These are phyloP conservation scores for Ploceus nigricollis DNA, from an alignment of 2,113 vertebrate species.

Conservation along the genomic window DNA sequence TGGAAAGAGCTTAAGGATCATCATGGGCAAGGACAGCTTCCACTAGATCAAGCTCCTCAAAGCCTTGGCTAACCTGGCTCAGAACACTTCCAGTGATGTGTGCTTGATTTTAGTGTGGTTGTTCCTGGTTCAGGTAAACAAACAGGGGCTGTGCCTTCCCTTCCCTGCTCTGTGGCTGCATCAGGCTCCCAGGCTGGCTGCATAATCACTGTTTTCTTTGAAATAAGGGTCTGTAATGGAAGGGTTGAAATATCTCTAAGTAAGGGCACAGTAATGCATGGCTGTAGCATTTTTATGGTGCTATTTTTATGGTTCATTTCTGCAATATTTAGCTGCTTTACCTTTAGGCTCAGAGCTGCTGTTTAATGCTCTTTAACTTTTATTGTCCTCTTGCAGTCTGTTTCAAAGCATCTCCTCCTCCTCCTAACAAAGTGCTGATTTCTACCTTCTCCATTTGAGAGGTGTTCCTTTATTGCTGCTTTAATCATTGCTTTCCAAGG, in stretches of 20 bases:
- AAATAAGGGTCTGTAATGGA: not conserved
- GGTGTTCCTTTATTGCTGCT: slow-evolving; percentile 57
- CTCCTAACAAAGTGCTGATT: slow-evolving; percentile 54
- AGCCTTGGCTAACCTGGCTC: rapidly evolving
- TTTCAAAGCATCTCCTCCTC: slow-evolving; percentile 59
- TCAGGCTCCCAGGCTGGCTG: not conserved
- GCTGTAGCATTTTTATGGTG: not conserved
- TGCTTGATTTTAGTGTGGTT: not conserved
- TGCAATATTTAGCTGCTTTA: slow-evolving; percentile 58
- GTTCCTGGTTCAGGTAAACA: not conserved
- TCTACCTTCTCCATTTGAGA: slow-evolving; percentile 59
- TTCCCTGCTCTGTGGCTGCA: not conserved
- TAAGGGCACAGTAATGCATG: not conserved
- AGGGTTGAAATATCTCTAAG: slow-evolving; percentile 15
- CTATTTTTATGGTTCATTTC: slow-evolving; percentile 56
- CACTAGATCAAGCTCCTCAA: not conserved
- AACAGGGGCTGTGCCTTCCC: not conserved
- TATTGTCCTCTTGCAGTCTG: slow-evolving; percentile 66
- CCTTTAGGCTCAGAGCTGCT: slow-evolving; percentile 53
- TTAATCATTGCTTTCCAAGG: slow-evolving; percentile 66
- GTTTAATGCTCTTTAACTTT: slow-evolving; percentile 73
- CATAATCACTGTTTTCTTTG: not conserved
- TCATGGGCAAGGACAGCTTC: rapidly evolving
- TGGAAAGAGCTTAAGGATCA: not conserved
- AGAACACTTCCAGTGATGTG: not conserved